Percentiles rank a stretch among this genome's conserved stretches.
Conservation (phyloP, 2,797 vertebrate genomes). For the Danio albolineatus region DNA sequence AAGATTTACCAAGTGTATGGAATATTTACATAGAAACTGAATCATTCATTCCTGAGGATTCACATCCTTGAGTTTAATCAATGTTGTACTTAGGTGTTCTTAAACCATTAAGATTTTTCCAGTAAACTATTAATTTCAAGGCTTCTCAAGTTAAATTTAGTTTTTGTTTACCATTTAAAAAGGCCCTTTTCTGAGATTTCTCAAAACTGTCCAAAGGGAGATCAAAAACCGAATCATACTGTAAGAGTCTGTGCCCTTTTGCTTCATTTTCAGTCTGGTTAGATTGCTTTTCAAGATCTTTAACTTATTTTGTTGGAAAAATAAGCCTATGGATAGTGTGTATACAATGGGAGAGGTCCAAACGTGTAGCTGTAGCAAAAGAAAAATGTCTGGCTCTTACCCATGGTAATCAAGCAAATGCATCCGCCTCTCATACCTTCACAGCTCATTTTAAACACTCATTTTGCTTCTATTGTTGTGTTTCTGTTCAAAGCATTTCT, state of each 20-base stretch:
- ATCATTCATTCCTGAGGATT: background rate
- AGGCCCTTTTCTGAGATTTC: background rate
- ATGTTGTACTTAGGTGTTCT: background rate
- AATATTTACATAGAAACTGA: background rate
- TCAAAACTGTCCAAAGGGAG: background rate
- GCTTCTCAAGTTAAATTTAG: background rate
- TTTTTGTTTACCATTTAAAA: background rate
- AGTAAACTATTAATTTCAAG: background rate
- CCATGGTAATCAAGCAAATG: background rate
- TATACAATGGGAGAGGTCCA: background rate
- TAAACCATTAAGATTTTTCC: background rate
- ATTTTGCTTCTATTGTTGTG: slow-evolving; percentile 18
- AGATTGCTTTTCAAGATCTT: background rate
- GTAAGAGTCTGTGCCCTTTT: background rate
- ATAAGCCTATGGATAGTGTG: background rate
- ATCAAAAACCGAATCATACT: background rate
- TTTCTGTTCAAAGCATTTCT: slow-evolving; percentile 28
- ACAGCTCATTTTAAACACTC: slow-evolving; percentile 25
- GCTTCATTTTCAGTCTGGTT: background rate
- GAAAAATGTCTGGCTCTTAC: background rate
- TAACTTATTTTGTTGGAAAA: background rate
- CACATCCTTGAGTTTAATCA: background rate
- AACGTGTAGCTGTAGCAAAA: background rate
- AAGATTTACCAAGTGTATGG: background rate
- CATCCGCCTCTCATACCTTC: background rate